Evolutionary conservation across 2,888 invertebrate genomes (phyloP), one percentile per base, ranked within the genome.

Genomic region (Melangyna quadrimaculata): DNA sequence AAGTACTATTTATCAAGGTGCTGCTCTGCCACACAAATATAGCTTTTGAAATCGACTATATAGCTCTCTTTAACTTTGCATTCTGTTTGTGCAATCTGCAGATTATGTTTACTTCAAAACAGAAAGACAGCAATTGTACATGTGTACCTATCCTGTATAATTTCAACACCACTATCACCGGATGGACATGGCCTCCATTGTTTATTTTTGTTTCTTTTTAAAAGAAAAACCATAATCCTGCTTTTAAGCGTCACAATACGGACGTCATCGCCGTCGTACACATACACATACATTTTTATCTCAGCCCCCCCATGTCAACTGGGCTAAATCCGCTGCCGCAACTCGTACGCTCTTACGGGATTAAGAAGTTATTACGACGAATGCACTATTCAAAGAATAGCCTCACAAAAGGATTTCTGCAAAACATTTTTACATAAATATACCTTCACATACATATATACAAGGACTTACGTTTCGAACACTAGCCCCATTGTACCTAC

Each of bases 361-460:
- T 61, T 70, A 61, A 61, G 40, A 61, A 78, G 61, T 63, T 78
- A 55, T 57, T 67, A 45, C 19, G 65, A 24, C 55, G 65, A 73
- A 73, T 78, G 78, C 65, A 65, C 65, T 73, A 73, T 73, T 78
- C 65, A 65, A 78, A 78, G 37, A 43, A 65, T 65, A 12, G 53
- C 53, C 43, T 55, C 61, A 78, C 78, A 78, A 78, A 73, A 72
- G 78, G 59, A 29, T 65, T 57, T 65, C 48, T 40, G 35, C 14
- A 45, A 78, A 63, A 45, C 24, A 70, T 78, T 55, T 71, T 43
- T 32, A 22, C 48, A 43, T 53, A 40, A 0, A 14, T 24, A 51
- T n/a, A 24, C n/a, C n/a, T n/a, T n/a, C n/a, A n/a, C n/a, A 8
- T 0, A 14, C 19, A 59, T 2, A 37, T 14, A 59, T 17, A 37